phyloP scores from a whole-genome alignment of 1,140 invertebrate genomes.

The Camponotus pennsylvanicus region DNA sequence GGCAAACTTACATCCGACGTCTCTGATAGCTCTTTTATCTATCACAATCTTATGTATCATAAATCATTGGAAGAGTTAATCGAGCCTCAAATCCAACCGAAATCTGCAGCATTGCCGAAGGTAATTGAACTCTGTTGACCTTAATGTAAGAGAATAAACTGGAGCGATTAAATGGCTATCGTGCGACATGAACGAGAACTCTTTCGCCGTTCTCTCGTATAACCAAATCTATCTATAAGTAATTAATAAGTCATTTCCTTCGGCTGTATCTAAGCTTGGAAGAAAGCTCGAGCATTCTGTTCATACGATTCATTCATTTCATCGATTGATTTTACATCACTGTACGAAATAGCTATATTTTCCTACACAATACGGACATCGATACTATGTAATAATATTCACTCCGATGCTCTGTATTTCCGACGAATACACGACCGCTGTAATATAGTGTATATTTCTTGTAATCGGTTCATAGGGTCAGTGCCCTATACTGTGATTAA shows the following conservation, averaged over 20 bases:
- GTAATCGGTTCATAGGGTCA: conserved; percentile 50
- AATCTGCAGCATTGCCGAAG: conserved; percentile 71
- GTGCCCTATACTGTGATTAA: conserved; percentile 54
- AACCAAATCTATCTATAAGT: conserved; percentile 47
- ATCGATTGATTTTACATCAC: conserved; percentile 29
- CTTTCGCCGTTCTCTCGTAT: background rate
- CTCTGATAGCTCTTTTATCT: conserved; percentile 38
- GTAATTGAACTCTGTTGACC: conserved; percentile 80
- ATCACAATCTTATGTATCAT: conserved; percentile 56
- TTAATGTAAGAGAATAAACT: conserved; percentile 72
- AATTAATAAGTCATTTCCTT: conserved; percentile 48
- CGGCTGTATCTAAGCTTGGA: background rate
- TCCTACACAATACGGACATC: conserved; percentile 25
- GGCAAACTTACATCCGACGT: background rate
- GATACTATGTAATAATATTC: conserved; percentile 18
- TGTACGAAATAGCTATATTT: conserved; percentile 46
- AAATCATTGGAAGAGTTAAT: conserved; percentile 72
- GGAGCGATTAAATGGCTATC: conserved; percentile 59
- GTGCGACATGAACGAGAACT: conserved; percentile 50
- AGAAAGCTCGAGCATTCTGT: conserved; percentile 21
- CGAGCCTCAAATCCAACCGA: conserved; percentile 66
- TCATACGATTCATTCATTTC: background rate
- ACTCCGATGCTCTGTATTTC: conserved; percentile 19
- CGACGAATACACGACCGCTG: conserved; percentile 18
- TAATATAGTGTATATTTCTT: conserved; percentile 54